Evolutionary conservation across 2,113 vertebrate species (phyloP).

Genomic region (Peromyscus maniculatus): DNA sequence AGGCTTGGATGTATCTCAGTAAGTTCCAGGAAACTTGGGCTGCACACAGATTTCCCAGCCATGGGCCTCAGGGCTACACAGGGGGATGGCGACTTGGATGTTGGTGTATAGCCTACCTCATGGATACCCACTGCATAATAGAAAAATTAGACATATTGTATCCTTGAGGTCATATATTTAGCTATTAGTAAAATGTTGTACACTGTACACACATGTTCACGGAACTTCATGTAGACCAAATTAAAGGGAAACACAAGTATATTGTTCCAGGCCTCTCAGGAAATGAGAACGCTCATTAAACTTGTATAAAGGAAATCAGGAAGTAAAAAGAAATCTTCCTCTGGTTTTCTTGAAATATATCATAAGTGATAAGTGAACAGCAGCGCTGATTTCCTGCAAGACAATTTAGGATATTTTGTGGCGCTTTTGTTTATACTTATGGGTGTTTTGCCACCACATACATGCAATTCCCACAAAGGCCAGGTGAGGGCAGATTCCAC

Average conservation of each 20-base stretch:
- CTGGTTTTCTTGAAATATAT: background rate
- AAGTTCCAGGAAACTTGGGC: background rate
- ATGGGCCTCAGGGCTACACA: background rate
- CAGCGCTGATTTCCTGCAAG: background rate
- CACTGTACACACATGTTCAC: background rate
- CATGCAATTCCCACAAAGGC: no score
- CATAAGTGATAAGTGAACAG: background rate
- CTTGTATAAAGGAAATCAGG: background rate
- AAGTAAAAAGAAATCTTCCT: background rate
- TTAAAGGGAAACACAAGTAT: background rate
- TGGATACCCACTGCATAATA: background rate
- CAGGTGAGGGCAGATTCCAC: no score
- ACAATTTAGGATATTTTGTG: background rate
- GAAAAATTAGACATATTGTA: background rate
- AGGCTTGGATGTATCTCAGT: background rate
- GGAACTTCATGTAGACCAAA: no score
- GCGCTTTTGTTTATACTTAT: no score
- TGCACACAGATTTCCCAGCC: background rate
- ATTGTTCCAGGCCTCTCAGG: no score
- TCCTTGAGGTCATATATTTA: background rate
- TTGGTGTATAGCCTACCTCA: background rate
- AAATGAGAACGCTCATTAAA: background rate
- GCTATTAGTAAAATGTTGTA: background rate
- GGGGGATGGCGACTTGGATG: background rate
- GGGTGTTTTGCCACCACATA: no score